phyloP scores from a whole-genome alignment of 2,113 vertebrate species.

The Marcusenius ussheri region DNA sequence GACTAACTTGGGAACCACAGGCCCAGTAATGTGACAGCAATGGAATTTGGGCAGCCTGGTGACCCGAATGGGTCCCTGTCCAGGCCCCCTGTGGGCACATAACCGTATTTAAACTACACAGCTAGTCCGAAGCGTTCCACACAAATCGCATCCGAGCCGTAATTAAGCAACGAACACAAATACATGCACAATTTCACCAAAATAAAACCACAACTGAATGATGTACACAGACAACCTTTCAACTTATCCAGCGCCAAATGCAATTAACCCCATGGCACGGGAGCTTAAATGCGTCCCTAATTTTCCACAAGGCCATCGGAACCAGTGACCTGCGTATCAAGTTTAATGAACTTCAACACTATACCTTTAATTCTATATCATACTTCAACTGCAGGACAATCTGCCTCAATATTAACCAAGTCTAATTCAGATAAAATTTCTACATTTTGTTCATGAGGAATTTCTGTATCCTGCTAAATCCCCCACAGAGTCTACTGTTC shows the following conservation, averaged over 20 bases:
- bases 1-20: not conserved
- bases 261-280: not conserved
- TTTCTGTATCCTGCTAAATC: not conserved
- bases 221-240: not conserved
- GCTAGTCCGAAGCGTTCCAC: not conserved
- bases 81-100: not conserved
- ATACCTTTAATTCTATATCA: not conserved
- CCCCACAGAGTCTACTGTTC: not conserved
- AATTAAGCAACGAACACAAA: not conserved
- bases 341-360: not conserved
- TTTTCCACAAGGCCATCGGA: not conserved
- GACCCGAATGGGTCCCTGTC: not conserved
- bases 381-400: not conserved
- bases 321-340: not conserved
- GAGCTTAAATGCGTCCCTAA: not conserved
- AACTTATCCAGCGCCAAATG: not conserved
- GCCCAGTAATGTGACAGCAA: not conserved
- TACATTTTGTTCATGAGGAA: not conserved
- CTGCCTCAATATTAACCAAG: not conserved
- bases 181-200: not conserved
- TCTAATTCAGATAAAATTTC: not conserved
- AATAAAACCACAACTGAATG: not conserved
- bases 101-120: not conserved
- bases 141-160: not conserved
- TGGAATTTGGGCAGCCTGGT: not conserved